phyloP scores from a whole-genome alignment of 37 sponge, comb jelly and placozoan genomes.

The Corticium candelabrum region DNA sequence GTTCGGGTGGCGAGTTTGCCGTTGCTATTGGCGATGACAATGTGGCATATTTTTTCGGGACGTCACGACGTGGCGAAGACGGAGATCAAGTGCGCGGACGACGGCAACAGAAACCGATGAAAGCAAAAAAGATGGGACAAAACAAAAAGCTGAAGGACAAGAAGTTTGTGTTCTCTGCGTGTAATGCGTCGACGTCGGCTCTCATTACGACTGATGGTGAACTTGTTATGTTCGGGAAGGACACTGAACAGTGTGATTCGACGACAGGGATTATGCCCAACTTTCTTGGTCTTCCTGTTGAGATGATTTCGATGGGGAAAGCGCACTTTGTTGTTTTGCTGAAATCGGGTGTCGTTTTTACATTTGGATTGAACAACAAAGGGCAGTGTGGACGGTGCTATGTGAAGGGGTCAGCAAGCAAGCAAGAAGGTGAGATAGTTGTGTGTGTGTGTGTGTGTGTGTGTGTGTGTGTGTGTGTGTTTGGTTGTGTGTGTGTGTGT shows the following conservation, averaged over 20 bases:
- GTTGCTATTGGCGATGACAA: neutral
- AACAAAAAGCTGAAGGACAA: slow-evolving; percentile 51
- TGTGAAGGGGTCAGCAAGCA: neutral
- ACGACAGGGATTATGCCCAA: slow-evolving; percentile 52
- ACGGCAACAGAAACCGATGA: slow-evolving; percentile 1
- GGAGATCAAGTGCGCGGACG: slow-evolving; percentile 7
- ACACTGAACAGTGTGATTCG: slow-evolving; percentile 15
- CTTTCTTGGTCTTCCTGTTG: slow-evolving; percentile 56
- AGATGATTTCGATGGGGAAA: slow-evolving; percentile 72
- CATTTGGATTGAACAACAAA: slow-evolving; percentile 80
- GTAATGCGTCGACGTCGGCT: slow-evolving; percentile 37
- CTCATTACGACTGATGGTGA: slow-evolving; percentile 64
- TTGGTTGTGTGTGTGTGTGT: too few relatives aligned
- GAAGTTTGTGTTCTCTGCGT: slow-evolving; percentile 30
- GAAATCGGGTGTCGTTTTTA: slow-evolving; percentile 54
- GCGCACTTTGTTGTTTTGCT: slow-evolving; percentile 69
- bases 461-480: too few relatives aligned
- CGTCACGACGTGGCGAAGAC: neutral
- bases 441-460: too few relatives aligned
- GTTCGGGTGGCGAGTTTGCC: neutral
- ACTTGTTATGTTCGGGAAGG: slow-evolving; percentile 76
- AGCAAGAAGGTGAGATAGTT: neutral
- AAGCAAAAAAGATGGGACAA: slow-evolving; percentile 2
- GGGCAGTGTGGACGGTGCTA: slow-evolving; percentile 77
- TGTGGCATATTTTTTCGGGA: neutral